Conservation (phyloP, 1,140 invertebrate genomes). For the Caenorhabditis tropicalis region DNA sequence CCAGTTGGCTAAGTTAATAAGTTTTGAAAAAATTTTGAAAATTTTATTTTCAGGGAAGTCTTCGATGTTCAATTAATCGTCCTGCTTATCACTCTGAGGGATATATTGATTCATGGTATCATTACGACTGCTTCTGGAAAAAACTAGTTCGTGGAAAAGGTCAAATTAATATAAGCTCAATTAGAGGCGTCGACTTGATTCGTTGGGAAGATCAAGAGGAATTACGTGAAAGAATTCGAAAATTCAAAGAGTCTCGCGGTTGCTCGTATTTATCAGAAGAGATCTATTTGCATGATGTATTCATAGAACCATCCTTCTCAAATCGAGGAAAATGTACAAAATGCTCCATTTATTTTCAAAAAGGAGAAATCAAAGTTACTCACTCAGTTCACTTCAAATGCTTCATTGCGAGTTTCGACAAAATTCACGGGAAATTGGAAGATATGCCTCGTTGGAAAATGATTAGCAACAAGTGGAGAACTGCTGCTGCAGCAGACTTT, state of each 20-base stretch:
- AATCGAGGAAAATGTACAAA: constrained; percentile 1
- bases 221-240: not conserved
- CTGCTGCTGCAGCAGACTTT: not conserved
- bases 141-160: not conserved
- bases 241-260: not conserved
- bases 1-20: too few species aligned
- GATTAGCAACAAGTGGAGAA: not conserved
- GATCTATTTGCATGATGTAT: not conserved
- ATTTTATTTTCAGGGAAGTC: too few species aligned
- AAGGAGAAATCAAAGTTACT: not conserved
- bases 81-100: too few species aligned
- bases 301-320: not conserved
- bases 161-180: constrained; percentile 1
- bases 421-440: not conserved
- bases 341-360: not conserved
- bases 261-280: not conserved
- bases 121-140: not conserved
- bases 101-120: constrained; percentile 29
- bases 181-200: constrained; percentile 1
- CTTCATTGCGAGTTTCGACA: not conserved
- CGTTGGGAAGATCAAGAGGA: constrained; percentile 17
- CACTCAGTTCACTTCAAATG: not conserved
- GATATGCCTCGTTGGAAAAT: not conserved
- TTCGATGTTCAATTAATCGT: too few species aligned
- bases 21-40: too few species aligned